Evolutionary conservation across 2,797 vertebrate genomes (phyloP).

Genomic region (Etheostoma nigrum): DNA sequence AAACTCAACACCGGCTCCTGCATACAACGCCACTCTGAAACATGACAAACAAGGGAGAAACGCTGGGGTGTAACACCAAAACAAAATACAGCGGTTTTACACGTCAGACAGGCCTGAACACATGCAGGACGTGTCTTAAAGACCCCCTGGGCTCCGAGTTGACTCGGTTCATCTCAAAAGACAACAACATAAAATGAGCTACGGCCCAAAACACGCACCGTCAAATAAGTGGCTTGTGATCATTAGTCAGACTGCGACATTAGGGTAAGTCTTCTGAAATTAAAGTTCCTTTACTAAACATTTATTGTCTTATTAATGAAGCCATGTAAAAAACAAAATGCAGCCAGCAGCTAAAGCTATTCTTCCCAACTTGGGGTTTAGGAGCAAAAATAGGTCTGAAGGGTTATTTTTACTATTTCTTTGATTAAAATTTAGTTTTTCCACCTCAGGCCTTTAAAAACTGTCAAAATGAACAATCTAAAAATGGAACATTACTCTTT

Average conservation of each 20-base stretch:
- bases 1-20: constrained; percentile 66
- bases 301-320: neutral
- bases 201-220: neutral
- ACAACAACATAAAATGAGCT: constrained; percentile 31
- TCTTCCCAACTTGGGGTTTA: no score
- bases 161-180: constrained; percentile 44
- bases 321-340: neutral
- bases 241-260: neutral
- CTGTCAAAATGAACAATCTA: neutral
- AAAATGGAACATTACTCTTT: neutral
- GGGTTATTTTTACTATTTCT: neutral
- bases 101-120: constrained; percentile 53
- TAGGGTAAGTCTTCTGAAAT: neutral
- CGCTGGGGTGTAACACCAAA: constrained; percentile 49
- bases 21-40: constrained; percentile 50
- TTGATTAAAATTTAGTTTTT: neutral
- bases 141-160: constrained; percentile 22
- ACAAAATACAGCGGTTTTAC: constrained; percentile 58
- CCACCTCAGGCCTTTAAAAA: neutral
- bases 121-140: constrained; percentile 19
- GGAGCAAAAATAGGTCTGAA: neutral
- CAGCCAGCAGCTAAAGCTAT: neutral
- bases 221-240: constrained; percentile 11
- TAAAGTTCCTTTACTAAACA: neutral
- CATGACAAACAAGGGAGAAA: constrained; percentile 63